Evolutionary conservation across 2,113 vertebrate genomes (phyloP).

Genomic region (Ceyx melanurus): DNA sequence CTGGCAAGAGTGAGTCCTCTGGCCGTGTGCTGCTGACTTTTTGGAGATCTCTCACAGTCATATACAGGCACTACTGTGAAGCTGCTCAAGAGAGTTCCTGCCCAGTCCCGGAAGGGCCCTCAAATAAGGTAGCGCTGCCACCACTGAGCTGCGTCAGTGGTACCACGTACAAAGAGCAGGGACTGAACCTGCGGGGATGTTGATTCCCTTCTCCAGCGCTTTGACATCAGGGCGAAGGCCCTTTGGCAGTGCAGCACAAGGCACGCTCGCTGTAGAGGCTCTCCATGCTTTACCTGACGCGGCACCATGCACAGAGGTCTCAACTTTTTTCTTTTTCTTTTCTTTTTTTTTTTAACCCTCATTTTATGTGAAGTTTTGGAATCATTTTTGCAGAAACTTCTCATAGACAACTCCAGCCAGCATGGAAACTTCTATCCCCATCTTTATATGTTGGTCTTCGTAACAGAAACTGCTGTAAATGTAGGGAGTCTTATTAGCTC

Average conservation of each 20-base stretch:
- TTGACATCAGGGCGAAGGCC: neutral
- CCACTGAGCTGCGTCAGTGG: neutral
- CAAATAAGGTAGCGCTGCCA: fast-evolving
- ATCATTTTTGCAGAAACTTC: neutral
- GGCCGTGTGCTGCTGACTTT: neutral
- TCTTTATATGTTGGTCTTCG: neutral
- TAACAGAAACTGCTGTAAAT: neutral
- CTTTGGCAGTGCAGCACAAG: neutral
- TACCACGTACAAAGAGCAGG: neutral
- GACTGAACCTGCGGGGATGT: fast-evolving
- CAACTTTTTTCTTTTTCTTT: neutral
- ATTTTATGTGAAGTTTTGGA: neutral
- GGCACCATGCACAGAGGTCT: neutral
- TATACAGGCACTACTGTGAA: fast-evolving
- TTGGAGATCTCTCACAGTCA: fast-evolving
- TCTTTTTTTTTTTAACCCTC: fast-evolving
- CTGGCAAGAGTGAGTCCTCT: neutral
- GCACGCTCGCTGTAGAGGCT: fast-evolving
- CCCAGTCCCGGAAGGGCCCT: neutral
- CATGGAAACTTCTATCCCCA: neutral
- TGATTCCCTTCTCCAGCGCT: neutral
- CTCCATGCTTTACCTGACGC: too few relatives aligned
- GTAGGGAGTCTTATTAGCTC: neutral
- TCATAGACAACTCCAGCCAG: neutral
- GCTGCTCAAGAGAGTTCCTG: neutral